phyloP scores from a whole-genome alignment of 2,113 vertebrate species.

The Beaufortia kweichowensis region DNA sequence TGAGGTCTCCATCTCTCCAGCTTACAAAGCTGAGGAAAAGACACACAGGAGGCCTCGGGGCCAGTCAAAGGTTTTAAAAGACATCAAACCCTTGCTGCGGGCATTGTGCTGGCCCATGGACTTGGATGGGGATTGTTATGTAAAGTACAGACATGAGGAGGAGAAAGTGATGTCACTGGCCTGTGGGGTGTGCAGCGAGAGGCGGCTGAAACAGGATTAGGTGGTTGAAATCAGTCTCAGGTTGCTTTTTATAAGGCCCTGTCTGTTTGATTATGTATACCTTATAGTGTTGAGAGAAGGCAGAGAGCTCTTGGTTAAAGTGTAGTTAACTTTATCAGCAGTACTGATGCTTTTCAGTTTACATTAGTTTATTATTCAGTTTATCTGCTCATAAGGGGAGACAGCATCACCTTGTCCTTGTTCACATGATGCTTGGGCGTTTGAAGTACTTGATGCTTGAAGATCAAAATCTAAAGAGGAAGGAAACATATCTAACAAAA shows the following conservation, averaged over 20 bases:
- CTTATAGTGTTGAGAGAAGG: background rate
- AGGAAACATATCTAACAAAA: background rate
- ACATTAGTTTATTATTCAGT: too few relatives aligned
- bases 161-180: slow-evolving; percentile 60
- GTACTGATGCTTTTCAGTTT: too few relatives aligned
- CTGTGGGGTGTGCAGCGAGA: slow-evolving; percentile 8
- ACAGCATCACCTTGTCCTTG: background rate
- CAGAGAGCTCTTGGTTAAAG: too few relatives aligned
- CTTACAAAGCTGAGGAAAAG: slow-evolving; percentile 42
- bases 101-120: slow-evolving; percentile 74
- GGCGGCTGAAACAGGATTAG: slow-evolving; percentile 24
- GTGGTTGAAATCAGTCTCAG: slow-evolving; percentile 23
- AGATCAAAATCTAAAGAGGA: background rate
- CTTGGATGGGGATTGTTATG: slow-evolving; percentile 79
- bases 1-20: slow-evolving; percentile 33
- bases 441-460: background rate
- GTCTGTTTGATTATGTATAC: background rate
- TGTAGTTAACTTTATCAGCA: too few relatives aligned
- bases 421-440: background rate
- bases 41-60: slow-evolving; percentile 51
- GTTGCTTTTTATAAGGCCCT: background rate
- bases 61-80: slow-evolving; percentile 64
- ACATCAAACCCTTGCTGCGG: slow-evolving; percentile 70
- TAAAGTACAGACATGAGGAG: slow-evolving; percentile 67
- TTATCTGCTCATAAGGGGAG: background rate